These are phyloP conservation scores for Circaetus cinerascens DNA, from an alignment of 2,113 vertebrate genomes.

Conservation along the genomic window DNA sequence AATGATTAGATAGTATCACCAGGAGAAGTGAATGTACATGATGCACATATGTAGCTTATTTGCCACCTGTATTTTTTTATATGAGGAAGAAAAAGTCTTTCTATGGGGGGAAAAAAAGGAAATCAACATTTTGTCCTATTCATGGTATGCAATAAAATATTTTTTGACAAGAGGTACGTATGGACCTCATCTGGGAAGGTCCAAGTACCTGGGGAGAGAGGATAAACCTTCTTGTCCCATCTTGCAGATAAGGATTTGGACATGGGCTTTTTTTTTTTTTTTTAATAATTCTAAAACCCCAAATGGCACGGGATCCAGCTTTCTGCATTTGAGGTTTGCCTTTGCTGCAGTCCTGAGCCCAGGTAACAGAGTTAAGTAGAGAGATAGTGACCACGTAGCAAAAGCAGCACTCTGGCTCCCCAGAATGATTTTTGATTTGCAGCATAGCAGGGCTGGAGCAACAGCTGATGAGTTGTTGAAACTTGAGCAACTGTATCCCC, in stretches of 20 bases:
- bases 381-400: not conserved
- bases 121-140: not conserved
- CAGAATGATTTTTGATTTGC: not conserved
- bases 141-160: not conserved
- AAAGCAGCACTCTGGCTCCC: not conserved
- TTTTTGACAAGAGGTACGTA: not conserved
- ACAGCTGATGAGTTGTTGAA: conserved; percentile 6
- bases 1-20: not conserved
- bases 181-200: not conserved
- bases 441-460: not conserved
- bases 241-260: not conserved
- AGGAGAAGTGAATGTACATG: not conserved
- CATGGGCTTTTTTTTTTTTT: not conserved
- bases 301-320: not conserved
- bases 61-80: not conserved
- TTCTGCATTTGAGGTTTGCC: not conserved
- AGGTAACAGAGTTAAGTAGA: not conserved
- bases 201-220: not conserved
- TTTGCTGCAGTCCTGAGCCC: not conserved
- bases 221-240: not conserved
- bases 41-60: not conserved
- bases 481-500: not conserved
- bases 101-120: rapidly evolving
- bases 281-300: not conserved
- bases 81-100: not conserved